Conservation (phyloP, 2,797 vertebrate genomes). For the Schizopygopsis pylzovi region DNA sequence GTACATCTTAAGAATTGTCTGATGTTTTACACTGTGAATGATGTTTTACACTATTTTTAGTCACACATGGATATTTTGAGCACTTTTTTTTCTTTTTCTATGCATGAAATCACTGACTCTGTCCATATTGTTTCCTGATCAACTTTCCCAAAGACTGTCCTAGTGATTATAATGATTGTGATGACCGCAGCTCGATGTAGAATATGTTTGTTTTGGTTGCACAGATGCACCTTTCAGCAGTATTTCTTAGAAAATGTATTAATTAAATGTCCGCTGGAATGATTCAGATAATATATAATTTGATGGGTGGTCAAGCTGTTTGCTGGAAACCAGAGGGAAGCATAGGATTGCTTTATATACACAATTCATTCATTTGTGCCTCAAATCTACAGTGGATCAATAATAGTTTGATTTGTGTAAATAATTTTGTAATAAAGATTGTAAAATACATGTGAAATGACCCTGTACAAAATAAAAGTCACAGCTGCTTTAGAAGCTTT, state of each 20-base stretch:
- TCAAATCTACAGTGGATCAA: slow-evolving; percentile 56
- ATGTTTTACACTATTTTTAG: slow-evolving; percentile 48
- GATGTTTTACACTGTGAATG: slow-evolving; percentile 57
- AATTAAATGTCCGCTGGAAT: slow-evolving; percentile 23
- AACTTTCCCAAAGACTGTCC: slow-evolving; percentile 55
- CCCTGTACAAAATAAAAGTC: slow-evolving; percentile 61
- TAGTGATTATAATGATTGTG: slow-evolving; percentile 16
- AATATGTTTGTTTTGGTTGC: slow-evolving; percentile 47
- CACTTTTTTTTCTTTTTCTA: not conserved
- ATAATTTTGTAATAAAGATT: slow-evolving; percentile 67
- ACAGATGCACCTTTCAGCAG: slow-evolving; percentile 57
- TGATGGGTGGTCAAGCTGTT: slow-evolving; percentile 30
- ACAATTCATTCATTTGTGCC: slow-evolving; percentile 54
- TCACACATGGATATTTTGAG: not conserved
- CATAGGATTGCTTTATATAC: slow-evolving; percentile 54
- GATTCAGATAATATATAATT: slow-evolving; percentile 5
- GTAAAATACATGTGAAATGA: slow-evolving; percentile 59
- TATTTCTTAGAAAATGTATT: slow-evolving; percentile 49
- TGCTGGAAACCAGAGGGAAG: slow-evolving; percentile 41
- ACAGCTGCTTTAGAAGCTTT: slow-evolving; percentile 53
- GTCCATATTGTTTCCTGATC: slow-evolving; percentile 24
- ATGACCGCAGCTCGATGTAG: slow-evolving; percentile 10
- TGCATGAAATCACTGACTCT: slow-evolving; percentile 47
- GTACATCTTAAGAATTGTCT: slow-evolving; percentile 15
- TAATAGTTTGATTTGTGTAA: slow-evolving; percentile 59